phyloP scores from a whole-genome alignment of 1,140 invertebrate genomes.

The Phymorhynchus buccinoides region DNA sequence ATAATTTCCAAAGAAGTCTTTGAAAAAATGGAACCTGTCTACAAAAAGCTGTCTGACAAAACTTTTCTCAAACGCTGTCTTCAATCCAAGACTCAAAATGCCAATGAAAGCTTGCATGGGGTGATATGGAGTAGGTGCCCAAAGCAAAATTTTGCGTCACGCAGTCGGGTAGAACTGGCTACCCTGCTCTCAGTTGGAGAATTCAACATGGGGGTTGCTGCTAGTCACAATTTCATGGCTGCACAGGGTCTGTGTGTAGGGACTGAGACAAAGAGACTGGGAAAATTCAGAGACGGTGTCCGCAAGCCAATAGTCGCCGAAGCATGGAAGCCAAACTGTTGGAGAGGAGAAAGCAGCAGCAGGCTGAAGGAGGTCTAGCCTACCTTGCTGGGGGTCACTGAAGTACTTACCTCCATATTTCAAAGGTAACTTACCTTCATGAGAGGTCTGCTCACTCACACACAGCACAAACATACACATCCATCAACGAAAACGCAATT shows the following conservation, averaged over 20 bases:
- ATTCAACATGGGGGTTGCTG: slow-evolving; percentile 21
- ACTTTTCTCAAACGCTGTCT: no score
- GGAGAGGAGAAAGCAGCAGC: slow-evolving; percentile 7
- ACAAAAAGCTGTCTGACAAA: no score
- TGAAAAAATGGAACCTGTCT: no score
- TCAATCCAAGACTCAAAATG: no score
- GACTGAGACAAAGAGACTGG: not conserved
- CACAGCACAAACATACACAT: no score
- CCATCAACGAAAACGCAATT: no score
- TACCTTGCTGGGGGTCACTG: not conserved
- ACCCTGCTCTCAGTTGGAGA: slow-evolving; percentile 8
- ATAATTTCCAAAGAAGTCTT: no score
- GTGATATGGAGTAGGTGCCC: slow-evolving; percentile 31
- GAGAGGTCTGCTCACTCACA: no score
- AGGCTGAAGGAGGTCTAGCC: not conserved
- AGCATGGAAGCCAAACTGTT: not conserved
- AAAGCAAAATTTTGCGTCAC: slow-evolving; percentile 30
- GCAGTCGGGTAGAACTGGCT: not conserved
- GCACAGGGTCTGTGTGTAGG: not conserved
- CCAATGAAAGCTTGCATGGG: slow-evolving; percentile 19
- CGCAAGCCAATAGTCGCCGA: not conserved
- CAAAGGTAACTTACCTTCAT: no score
- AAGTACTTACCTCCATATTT: no score
- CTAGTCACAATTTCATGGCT: not conserved
- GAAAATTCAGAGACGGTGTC: not conserved